A percentile compares a stretch with the other conserved stretches of the same genome.
phyloP scores from a whole-genome alignment of 1,140 invertebrate species.

The Anastrepha ludens region DNA sequence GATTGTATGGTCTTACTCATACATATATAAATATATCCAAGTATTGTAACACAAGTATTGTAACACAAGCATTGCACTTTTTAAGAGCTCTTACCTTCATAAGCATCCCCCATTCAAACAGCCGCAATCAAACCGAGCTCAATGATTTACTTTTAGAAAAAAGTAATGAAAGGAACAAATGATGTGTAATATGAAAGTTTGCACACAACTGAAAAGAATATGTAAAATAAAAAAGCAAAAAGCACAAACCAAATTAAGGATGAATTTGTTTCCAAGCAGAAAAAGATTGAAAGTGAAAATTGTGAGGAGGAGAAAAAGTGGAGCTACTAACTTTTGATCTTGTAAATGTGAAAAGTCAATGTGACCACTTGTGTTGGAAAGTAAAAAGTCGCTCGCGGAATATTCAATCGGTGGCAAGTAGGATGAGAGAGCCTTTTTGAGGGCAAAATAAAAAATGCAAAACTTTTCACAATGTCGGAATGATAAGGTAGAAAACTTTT shows the following conservation, averaged over 20 bases:
- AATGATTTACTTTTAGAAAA: neutral
- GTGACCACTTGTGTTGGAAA: constrained; percentile 15
- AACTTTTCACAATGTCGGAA: constrained; percentile 20
- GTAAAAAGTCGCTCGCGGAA: neutral
- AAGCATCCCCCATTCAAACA: neutral
- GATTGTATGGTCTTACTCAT: neutral
- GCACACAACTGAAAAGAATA: constrained; percentile 15
- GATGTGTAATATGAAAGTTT: constrained; percentile 34
- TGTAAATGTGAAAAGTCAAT: constrained; percentile 32
- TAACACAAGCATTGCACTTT: constrained; percentile 2
- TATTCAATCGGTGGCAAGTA: too few relatives aligned
- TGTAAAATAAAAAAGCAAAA: neutral
- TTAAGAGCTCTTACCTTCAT: constrained; percentile 5
- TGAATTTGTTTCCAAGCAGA: neutral
- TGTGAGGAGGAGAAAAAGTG: neutral
- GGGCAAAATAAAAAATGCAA: neutral
- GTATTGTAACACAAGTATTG: neutral
- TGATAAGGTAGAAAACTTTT: constrained; percentile 22
- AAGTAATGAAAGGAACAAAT: constrained; percentile 14
- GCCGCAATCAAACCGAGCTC: constrained; percentile 32
- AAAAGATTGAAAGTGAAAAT: constrained; percentile 3
- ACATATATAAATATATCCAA: neutral
- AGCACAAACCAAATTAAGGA: too few relatives aligned
- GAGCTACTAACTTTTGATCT: constrained; percentile 37
- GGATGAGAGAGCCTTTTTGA: neutral